Conservation (phyloP, 1,140 invertebrate genomes). For the Sarcophaga bullata region DNA sequence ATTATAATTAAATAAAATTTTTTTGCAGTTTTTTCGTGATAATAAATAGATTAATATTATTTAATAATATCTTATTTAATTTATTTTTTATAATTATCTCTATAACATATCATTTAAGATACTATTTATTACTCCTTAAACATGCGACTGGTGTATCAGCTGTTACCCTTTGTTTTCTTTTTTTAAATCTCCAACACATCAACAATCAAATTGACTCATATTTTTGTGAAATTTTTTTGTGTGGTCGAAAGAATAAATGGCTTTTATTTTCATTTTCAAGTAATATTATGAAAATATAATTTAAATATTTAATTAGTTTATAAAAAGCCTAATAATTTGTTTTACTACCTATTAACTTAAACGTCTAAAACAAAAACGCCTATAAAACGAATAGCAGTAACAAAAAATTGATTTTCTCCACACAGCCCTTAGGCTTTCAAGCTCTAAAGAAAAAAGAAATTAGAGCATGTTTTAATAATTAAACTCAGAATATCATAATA, state of each 20-base stretch:
- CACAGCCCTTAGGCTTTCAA: neutral
- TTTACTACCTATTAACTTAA: no score
- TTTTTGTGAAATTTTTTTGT: constrained; percentile 28
- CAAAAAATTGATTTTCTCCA: constrained; percentile 7
- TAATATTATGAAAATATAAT: no score
- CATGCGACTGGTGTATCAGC: constrained; percentile 3
- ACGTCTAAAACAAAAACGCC: no score
- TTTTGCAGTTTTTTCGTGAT: no score
- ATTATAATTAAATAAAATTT: no score
- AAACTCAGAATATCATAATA: neutral
- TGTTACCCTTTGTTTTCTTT: neutral
- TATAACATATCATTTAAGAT: no score
- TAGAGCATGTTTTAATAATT: neutral
- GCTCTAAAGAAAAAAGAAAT: neutral
- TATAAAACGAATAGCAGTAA: neutral
- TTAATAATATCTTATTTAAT: no score
- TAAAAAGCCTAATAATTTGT: no score
- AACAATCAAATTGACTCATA: constrained; percentile 26
- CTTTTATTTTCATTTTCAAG: neutral
- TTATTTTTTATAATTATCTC: no score
- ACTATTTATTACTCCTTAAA: no score
- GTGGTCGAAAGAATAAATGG: neutral
- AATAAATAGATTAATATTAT: no score
- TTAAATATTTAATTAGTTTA: no score
- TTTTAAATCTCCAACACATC: constrained; percentile 17